Evolutionary conservation across 2,797 vertebrate genomes (phyloP).

Genomic region (Ambastaia sidthimunki): DNA sequence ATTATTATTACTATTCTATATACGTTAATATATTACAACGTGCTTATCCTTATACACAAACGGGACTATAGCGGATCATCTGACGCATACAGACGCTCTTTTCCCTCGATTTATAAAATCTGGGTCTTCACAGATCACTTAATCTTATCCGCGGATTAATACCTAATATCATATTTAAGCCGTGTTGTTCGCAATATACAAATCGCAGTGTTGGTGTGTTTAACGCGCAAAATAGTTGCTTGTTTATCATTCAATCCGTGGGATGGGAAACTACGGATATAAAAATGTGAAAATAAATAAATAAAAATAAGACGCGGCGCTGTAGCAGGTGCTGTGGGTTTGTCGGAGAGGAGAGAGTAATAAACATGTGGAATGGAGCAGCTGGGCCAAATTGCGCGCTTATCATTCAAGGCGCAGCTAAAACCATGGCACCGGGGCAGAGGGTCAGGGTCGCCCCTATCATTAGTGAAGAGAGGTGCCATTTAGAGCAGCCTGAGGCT

Average conservation of each 20-base stretch:
- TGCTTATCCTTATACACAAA: slow-evolving; percentile 8
- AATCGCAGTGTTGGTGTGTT: neutral
- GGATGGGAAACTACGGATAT: neutral
- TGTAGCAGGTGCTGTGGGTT: slow-evolving; percentile 71
- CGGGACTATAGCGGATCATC: slow-evolving; percentile 23
- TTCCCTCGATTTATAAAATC: slow-evolving; percentile 32
- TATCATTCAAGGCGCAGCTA: slow-evolving; percentile 74
- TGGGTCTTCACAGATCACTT: slow-evolving; percentile 41
- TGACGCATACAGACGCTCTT: slow-evolving; percentile 27
- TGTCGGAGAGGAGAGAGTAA: slow-evolving; percentile 61
- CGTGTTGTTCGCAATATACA: neutral
- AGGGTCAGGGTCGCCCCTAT: slow-evolving; percentile 72
- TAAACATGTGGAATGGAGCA: slow-evolving; percentile 74
- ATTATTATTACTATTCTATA: slow-evolving; percentile 2
- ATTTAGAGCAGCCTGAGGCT: slow-evolving; percentile 62
- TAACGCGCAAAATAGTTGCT: neutral
- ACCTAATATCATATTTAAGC: slow-evolving; percentile 21
- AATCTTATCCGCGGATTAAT: slow-evolving; percentile 42
- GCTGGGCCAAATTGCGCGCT: slow-evolving; percentile 76
- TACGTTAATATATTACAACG: slow-evolving; percentile 6
- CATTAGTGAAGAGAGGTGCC: slow-evolving; percentile 67
- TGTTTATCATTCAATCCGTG: neutral
- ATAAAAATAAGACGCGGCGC: slow-evolving; percentile 48
- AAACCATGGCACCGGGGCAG: slow-evolving; percentile 69
- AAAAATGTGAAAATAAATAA: slow-evolving; percentile 11